These are phyloP conservation scores for Phenganax stokvisi DNA, from an alignment of 92 coral and sea anemone species.

Conservation along the genomic window DNA sequence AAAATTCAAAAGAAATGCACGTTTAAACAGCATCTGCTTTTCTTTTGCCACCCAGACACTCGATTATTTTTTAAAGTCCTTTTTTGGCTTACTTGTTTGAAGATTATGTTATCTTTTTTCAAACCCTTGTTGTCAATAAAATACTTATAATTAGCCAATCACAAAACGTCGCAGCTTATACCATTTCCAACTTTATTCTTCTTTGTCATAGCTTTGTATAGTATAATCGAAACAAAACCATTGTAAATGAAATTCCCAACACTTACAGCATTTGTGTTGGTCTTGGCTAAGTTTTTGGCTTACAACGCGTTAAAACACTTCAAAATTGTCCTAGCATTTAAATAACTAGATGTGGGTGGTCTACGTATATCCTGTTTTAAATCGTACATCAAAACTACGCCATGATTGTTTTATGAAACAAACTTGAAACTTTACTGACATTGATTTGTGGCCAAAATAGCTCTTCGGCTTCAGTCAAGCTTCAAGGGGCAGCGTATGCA, in stretches of 20 bases:
- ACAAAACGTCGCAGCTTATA: too few relatives aligned
- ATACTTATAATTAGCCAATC: too few relatives aligned
- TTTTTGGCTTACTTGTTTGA: too few relatives aligned
- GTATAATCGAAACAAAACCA: background rate
- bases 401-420: background rate
- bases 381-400: background rate
- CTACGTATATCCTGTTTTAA: background rate
- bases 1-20: too few relatives aligned
- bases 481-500: too few relatives aligned
- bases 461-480: background rate
- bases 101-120: too few relatives aligned
- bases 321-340: background rate
- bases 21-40: too few relatives aligned
- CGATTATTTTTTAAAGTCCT: too few relatives aligned
- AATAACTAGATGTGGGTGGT: background rate
- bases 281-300: background rate
- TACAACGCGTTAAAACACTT: background rate
- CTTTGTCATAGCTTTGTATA: background rate
- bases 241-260: constrained; percentile 11
- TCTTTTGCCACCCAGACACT: too few relatives aligned
- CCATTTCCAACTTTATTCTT: background rate
- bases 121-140: too few relatives aligned
- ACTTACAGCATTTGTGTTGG: background rate
- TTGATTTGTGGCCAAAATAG: background rate
- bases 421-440: background rate